Evolutionary conservation across 2,888 invertebrate genomes (phyloP), one percentile per base, ranked within the genome.

Genomic region (Sisyra nigra): DNA sequence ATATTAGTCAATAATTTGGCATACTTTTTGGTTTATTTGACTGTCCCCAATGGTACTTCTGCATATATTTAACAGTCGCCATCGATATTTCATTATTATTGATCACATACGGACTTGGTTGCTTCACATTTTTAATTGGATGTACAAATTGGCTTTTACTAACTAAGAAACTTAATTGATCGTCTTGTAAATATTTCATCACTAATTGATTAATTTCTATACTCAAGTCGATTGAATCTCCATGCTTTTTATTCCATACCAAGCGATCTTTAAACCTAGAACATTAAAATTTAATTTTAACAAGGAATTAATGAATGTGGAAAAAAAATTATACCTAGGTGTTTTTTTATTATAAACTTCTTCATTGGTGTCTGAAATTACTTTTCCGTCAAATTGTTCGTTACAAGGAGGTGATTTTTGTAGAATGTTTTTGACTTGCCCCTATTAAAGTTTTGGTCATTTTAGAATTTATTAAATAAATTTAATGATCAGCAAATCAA

Each of bases 61-160:
- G 74, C 69, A 80, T 72, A 56, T 80, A 80, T 52, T 76, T 74
- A 54, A 76, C 67, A 8, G 80, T 79, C n/a, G 78, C 78, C 51
- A 78, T 68, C 3, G 80, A 80, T 67, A 80, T 71, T 50, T 80
- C 79, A 17, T 66, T 69, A 7, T 63, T 50, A 41, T 51, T 53
- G 31, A 49, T 49, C 24, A 54, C 45, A 42, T 55, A 53, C 15
- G 52, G 41, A 15, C 46, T 47, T 6, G 45, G 8, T 3, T 17
- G 4, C 34, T 17, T 33, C 3, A 7, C 24, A 24, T 24, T 24
- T 24, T 24, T 24, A 5, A 24, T 24, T 24, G 24, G 24, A 52
- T 51, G 18, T 51, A 47, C 1, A 51, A 44, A 40, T 53, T 52
- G 45, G 57, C 54, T 32, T 55, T 55, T 40, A 55, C 58, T 32